Evolutionary conservation across 2,888 invertebrate species (phyloP).

Genomic region (Erebia epiphron): DNA sequence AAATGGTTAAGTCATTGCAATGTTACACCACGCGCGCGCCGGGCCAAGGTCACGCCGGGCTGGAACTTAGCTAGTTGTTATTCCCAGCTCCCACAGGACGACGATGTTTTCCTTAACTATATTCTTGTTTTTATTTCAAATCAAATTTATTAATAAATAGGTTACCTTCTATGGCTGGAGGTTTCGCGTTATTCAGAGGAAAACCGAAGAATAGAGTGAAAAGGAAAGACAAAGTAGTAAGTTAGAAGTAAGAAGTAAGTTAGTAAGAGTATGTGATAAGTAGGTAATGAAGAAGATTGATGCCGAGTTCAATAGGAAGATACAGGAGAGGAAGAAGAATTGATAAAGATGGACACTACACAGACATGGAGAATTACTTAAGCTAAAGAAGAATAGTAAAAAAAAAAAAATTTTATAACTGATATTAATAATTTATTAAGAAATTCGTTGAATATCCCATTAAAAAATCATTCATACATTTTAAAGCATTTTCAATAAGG

Average conservation of each 20-base stretch:
- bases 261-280: no score
- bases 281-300: no score
- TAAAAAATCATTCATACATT: not conserved
- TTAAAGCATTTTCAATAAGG: not conserved
- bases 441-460: not conserved
- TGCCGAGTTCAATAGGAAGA: no score
- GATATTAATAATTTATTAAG: not conserved
- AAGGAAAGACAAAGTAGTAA: no score
- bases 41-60: not conserved
- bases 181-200: not conserved
- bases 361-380: no score
- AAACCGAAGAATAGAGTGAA: not conserved
- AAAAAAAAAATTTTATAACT: not conserved
- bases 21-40: not conserved
- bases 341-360: no score
- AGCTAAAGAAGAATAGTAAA: not conserved
- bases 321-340: no score
- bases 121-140: not conserved
- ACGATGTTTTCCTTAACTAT: not conserved
- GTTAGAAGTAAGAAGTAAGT: no score
- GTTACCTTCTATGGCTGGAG: not conserved
- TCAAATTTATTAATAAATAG: not conserved
- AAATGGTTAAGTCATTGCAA: not conserved
- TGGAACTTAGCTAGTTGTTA: not conserved
- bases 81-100: conserved; percentile 6